phyloP scores from a whole-genome alignment of 1,140 invertebrate species.

The Penaeus vannamei region DNA sequence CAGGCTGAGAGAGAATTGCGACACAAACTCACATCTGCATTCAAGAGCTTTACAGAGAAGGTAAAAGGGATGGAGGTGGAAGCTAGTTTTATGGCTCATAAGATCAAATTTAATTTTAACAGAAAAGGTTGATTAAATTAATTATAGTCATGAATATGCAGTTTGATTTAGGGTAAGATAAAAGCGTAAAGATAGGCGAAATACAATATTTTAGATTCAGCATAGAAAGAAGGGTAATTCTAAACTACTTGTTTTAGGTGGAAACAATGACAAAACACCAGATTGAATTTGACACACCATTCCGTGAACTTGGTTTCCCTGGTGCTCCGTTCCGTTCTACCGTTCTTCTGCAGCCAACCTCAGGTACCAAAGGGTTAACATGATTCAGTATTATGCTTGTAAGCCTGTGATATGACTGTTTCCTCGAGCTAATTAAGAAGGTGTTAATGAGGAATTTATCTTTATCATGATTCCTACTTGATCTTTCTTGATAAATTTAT shows the following conservation, averaged over 20 bases:
- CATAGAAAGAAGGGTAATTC: too few relatives aligned
- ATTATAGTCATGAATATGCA: too few relatives aligned
- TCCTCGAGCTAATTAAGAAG: too few relatives aligned
- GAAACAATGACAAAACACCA: conserved; percentile 96
- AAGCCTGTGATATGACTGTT: too few relatives aligned
- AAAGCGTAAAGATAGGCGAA: too few relatives aligned
- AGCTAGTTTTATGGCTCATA: neutral
- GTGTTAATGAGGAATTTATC: too few relatives aligned
- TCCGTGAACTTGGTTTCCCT: conserved; percentile 96
- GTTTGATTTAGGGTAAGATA: neutral
- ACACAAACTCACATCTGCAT: conserved; percentile 96
- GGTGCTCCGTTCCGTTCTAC: conserved; percentile 98
- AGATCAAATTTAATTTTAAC: too few relatives aligned
- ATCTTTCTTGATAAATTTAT: too few relatives aligned
- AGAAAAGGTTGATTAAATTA: neutral
- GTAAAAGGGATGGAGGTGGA: conserved; percentile 69
- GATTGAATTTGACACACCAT: conserved; percentile 99
- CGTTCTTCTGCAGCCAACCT: conserved; percentile 96
- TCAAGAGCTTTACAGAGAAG: conserved; percentile 98
- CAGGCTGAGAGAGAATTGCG: conserved; percentile 97
- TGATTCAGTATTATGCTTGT: too few relatives aligned
- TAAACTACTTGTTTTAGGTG: conserved; percentile 75
- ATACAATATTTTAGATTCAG: too few relatives aligned
- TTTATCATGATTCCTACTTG: too few relatives aligned
- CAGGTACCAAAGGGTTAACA: conserved; percentile 78